Evolutionary conservation across 1,140 invertebrate species (phyloP).

Genomic region (Drosophila rufa): DNA sequence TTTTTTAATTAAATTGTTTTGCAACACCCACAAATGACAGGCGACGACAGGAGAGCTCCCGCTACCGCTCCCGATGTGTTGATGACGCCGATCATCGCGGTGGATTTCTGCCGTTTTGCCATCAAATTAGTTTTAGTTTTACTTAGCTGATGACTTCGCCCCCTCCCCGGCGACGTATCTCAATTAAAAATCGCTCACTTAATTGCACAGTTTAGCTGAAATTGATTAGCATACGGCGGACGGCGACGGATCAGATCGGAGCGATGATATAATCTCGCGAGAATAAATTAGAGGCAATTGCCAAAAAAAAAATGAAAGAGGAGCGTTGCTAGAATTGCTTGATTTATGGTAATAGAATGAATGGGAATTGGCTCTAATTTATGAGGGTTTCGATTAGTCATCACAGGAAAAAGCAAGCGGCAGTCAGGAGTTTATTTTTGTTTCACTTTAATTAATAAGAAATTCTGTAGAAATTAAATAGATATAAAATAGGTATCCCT

Average conservation of each 20-base stretch:
- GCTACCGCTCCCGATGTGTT: neutral
- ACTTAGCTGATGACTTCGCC: slow-evolving; percentile 33
- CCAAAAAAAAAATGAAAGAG: slow-evolving; percentile 1
- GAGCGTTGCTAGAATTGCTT: slow-evolving; percentile 12
- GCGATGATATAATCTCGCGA: slow-evolving; percentile 44
- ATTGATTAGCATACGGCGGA: slow-evolving; percentile 43
- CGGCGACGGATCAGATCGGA: neutral
- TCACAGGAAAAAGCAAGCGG: neutral
- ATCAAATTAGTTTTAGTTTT: slow-evolving; percentile 36
- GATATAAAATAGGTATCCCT: too few species aligned
- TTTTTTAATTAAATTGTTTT: slow-evolving; percentile 66
- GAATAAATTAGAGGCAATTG: slow-evolving; percentile 27
- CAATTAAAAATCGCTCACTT: slow-evolving; percentile 49
- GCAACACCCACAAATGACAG: slow-evolving; percentile 42
- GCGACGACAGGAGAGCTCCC: slow-evolving; percentile 15
- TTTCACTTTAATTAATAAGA: neutral
- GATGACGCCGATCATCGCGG: slow-evolving; percentile 14
- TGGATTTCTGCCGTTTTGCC: slow-evolving; percentile 16
- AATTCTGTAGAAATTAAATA: neutral
- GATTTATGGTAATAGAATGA: slow-evolving; percentile 41
- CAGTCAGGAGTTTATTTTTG: neutral
- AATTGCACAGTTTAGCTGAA: slow-evolving; percentile 49
- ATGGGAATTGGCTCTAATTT: slow-evolving; percentile 3
- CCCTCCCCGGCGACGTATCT: neutral
- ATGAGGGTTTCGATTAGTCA: slow-evolving; percentile 18